Conservation (phyloP, 1,140 invertebrate species). For the Drosophila eugracilis region DNA sequence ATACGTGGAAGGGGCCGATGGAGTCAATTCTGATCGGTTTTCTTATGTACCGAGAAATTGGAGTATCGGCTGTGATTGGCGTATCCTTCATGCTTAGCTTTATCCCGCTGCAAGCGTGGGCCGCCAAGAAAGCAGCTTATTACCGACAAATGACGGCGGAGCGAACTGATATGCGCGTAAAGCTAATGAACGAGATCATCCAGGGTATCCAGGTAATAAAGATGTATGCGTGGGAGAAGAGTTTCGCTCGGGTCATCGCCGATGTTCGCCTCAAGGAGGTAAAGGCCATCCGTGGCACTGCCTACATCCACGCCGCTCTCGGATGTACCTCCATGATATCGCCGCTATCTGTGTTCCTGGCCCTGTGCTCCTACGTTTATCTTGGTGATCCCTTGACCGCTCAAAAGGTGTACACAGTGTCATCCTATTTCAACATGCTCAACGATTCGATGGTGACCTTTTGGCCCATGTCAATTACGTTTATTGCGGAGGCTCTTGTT, state of each 20-base stretch:
- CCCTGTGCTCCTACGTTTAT: slow-evolving; percentile 91
- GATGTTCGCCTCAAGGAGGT: slow-evolving; percentile 87
- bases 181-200: slow-evolving; percentile 94
- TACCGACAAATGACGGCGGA: slow-evolving; percentile 85
- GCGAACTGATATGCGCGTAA: slow-evolving; percentile 92
- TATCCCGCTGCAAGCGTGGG: slow-evolving; percentile 92
- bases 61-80: slow-evolving; percentile 90
- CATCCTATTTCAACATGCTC: slow-evolving; percentile 90
- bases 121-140: slow-evolving; percentile 89
- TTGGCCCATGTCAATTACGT: slow-evolving; percentile 89
- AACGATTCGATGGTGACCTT: slow-evolving; percentile 90
- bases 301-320: slow-evolving; percentile 76
- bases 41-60: slow-evolving; percentile 91
- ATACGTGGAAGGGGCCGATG: slow-evolving; percentile 90
- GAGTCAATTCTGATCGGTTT: slow-evolving; percentile 91
- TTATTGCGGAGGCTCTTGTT: slow-evolving; percentile 87
- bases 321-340: slow-evolving; percentile 88
- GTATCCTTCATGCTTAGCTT: slow-evolving; percentile 92
- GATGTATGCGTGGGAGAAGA: slow-evolving; percentile 96
- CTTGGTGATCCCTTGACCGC: slow-evolving; percentile 88
- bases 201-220: slow-evolving; percentile 93
- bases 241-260: slow-evolving; percentile 90
- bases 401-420: slow-evolving; percentile 91
- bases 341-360: slow-evolving; percentile 91
- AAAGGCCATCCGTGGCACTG: slow-evolving; percentile 86